Evolutionary conservation across 2,113 vertebrate species (phyloP).

Genomic region (Struthio camelus): DNA sequence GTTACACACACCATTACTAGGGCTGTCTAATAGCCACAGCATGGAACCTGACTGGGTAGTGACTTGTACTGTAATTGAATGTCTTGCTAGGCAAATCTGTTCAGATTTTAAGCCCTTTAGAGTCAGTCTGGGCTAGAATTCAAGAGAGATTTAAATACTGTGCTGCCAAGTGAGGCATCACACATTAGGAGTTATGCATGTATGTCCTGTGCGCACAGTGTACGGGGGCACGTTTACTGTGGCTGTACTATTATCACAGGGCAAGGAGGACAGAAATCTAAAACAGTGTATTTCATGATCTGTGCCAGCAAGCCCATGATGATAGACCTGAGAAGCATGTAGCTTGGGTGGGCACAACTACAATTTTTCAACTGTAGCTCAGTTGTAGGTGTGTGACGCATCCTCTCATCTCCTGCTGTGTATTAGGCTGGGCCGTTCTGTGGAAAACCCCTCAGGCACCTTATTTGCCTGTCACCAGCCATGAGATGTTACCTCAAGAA

Average conservation of each 20-base stretch:
- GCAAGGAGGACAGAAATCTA: background rate
- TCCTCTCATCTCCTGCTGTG: background rate
- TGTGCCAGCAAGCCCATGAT: background rate
- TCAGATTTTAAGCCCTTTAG: background rate
- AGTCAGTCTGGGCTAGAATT: background rate
- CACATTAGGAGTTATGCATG: background rate
- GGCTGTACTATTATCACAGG: background rate
- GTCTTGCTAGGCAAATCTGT: background rate
- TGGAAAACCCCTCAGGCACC: background rate
- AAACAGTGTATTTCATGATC: background rate
- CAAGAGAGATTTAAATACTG: background rate
- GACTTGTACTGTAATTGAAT: background rate
- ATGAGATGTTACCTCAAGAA: background rate
- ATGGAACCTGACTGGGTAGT: background rate
- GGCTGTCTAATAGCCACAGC: background rate
- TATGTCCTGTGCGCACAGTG: background rate
- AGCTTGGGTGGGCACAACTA: background rate
- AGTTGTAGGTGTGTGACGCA: background rate
- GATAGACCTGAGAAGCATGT: background rate
- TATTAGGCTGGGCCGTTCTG: background rate
- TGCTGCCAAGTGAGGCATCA: background rate
- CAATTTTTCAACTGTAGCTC: background rate
- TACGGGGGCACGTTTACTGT: fast-evolving
- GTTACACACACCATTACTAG: background rate
- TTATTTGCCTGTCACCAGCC: background rate